These are phyloP conservation scores for Halcyon malimbica DNA, from an alignment of 2,113 vertebrate genomes.

Conservation along the genomic window DNA sequence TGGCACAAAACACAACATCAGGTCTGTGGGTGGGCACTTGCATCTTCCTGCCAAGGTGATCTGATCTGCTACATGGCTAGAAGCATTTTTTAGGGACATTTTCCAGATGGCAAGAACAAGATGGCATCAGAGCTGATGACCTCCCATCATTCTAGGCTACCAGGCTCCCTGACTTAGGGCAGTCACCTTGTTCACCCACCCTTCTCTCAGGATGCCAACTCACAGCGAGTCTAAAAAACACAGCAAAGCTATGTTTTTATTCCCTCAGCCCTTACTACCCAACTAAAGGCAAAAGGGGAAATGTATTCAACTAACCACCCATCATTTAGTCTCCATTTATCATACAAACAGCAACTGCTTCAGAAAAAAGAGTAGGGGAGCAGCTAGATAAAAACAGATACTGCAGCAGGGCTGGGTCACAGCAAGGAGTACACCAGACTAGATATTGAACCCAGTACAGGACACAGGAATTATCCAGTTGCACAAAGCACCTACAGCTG, in stretches of 20 bases:
- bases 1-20: background rate
- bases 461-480: background rate
- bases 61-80: background rate
- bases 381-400: background rate
- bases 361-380: background rate
- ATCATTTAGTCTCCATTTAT: too few species aligned
- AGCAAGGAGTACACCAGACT: too few species aligned
- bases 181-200: background rate
- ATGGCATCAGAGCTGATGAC: background rate
- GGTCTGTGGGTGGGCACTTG: background rate
- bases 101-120: background rate
- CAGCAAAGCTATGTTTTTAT: background rate
- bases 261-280: background rate
- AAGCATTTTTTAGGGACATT: background rate
- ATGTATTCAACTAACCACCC: fast-evolving
- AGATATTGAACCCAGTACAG: background rate
- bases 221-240: background rate
- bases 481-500: background rate
- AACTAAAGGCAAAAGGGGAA: background rate
- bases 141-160: background rate
- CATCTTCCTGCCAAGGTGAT: background rate
- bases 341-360: background rate
- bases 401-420: background rate
- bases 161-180: background rate
- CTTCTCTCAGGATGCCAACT: background rate